Evolutionary conservation across 2,797 vertebrate genomes (phyloP).

Genomic region (Podarcis siculus): DNA sequence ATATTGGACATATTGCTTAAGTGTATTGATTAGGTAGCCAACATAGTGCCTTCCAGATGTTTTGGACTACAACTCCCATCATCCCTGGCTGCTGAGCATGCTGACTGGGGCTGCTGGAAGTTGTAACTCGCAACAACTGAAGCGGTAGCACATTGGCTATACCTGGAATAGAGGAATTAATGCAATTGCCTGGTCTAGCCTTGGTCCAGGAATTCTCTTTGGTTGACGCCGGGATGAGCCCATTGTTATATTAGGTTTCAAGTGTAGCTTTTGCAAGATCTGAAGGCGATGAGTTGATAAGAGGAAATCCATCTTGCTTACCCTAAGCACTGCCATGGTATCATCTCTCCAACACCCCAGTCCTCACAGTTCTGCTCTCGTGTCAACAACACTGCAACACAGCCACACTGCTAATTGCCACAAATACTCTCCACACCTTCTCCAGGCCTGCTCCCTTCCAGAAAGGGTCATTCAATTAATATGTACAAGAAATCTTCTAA

Average conservation of each 20-base stretch:
- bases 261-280: background rate
- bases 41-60: too few relatives aligned
- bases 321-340: background rate
- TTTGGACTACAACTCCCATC: too few relatives aligned
- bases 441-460: background rate
- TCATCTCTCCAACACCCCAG: background rate
- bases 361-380: background rate
- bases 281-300: background rate
- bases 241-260: background rate
- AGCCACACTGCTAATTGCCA: background rate
- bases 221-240: background rate
- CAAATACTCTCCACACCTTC: background rate
- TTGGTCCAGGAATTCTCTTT: background rate
- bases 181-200: background rate
- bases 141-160: too few relatives aligned
- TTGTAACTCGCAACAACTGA: too few relatives aligned
- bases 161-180: too few relatives aligned
- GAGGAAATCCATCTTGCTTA: background rate
- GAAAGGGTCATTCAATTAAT: background rate
- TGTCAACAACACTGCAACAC: background rate
- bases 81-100: too few relatives aligned
- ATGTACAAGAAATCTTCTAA: background rate
- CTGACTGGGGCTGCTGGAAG: too few relatives aligned
- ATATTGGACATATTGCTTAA: background rate
- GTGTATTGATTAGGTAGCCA: background rate